Evolutionary conservation across 2,888 invertebrate species (phyloP).

Genomic region (Drosophila diplacantha): DNA sequence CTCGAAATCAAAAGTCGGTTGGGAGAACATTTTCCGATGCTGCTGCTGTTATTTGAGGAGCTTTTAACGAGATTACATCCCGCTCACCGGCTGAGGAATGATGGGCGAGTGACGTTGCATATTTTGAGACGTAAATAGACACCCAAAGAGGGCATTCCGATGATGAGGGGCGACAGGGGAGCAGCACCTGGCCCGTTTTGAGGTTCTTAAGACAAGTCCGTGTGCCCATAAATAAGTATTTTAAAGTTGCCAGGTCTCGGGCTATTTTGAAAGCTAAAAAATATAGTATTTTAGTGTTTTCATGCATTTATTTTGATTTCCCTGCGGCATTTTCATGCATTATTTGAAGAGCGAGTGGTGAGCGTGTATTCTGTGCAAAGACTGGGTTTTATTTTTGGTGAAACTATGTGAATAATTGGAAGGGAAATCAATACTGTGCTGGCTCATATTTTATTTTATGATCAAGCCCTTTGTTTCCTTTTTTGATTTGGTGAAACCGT

Average conservation of each 20-base stretch:
- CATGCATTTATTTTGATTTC: not conserved
- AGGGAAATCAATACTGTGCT: not conserved
- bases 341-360: not conserved
- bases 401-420: not conserved
- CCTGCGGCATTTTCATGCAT: not conserved
- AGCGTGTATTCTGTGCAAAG: not conserved
- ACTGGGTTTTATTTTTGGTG: not conserved
- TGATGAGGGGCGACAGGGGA: not conserved
- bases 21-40: constrained; percentile 7
- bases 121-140: constrained; percentile 43
- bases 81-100: constrained; percentile 51
- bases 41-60: constrained; percentile 53
- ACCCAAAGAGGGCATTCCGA: constrained; percentile 1
- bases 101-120: constrained; percentile 63
- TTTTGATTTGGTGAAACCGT: no score
- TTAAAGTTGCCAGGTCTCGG: not conserved
- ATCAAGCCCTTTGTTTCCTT: not conserved
- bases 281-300: not conserved
- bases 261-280: not conserved
- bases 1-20: constrained; percentile 16
- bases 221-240: not conserved
- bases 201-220: not conserved
- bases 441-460: not conserved
- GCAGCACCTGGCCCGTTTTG: not conserved
- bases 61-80: constrained; percentile 66